Base-by-base conservation (phyloP, 2,113 vertebrate genomes). In the Clupea harengus region DNA sequence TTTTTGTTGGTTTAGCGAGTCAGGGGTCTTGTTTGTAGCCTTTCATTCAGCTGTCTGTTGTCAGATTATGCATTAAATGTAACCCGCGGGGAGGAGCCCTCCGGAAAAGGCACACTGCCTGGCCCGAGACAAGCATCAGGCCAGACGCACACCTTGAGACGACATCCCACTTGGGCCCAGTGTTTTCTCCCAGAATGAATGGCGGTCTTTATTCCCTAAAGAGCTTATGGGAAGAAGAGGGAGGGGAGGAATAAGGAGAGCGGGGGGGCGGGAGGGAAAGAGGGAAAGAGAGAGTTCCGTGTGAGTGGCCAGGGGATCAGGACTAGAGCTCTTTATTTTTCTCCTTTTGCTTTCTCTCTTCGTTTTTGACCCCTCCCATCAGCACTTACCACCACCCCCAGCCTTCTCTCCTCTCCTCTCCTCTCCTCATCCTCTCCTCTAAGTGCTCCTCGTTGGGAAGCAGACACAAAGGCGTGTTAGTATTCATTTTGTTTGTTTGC, bases 401-500 rank as follows among this genome's bases (percentile, higher is more conserved):
- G 4, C 6, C 0, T 78, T 13, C 49, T 67, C 39, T 85, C 82
- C 91, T 91, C 88, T 90, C 54, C 57, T 47, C 60, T 91, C 90
- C 88, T 90, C 91, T 90, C 91, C 89, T 90, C 88, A 85, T 85
- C 87, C 87, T 90, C 52, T 49, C 89, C 67, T 90, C 92, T 93
- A 94, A 95, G 94, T 95, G 93, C 93, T 88, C 83, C 89, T 90
- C 82, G 57, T 88, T 84, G 47, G 88, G 88, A 9, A 49, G 90
- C 89, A 81, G 81, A 92, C 93, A 95, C 92, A 95, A 94, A 95
- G 92, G 89, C 83, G 88, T 94, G 91, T 93, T 95, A 94, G 90
- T 95, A 96, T 96, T 96, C 95, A 95, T 95, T 95, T 94, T 96
- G 95, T 96, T 96, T 96, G 95, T 96, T 97, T 96, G 95, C 95